Evolutionary conservation across 2,888 invertebrate genomes (phyloP).

Genomic region (Endomychus coccineus): DNA sequence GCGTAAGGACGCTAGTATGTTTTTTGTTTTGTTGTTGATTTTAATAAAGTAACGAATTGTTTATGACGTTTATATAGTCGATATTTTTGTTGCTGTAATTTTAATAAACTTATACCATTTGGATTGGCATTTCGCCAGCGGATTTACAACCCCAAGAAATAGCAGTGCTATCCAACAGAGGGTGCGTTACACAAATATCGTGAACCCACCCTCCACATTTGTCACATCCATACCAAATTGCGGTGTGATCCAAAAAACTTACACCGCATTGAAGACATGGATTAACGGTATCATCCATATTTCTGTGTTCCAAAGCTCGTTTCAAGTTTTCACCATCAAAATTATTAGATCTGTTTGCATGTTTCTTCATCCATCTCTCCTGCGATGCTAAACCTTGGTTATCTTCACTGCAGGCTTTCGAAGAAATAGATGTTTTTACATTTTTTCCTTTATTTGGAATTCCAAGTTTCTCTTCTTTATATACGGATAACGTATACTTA

Average conservation of each 20-base stretch:
- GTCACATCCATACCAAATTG: slow-evolving; percentile 6
- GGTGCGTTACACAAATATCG: neutral
- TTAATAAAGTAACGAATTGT: too few species aligned
- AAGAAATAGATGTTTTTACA: neutral
- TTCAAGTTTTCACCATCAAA: neutral
- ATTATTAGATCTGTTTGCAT: neutral
- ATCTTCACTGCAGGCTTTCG: neutral
- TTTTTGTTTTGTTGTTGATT: too few species aligned
- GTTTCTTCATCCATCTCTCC: neutral
- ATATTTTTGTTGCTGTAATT: too few species aligned
- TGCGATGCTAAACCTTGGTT: slow-evolving; percentile 1
- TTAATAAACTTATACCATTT: too few species aligned
- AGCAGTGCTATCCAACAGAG: too few species aligned
- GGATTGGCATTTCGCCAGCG: too few species aligned
- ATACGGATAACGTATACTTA: neutral
- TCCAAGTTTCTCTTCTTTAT: neutral
- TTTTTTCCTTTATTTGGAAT: neutral
- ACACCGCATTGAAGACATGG: slow-evolving; percentile 1
- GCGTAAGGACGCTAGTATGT: too few species aligned
- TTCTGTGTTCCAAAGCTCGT: neutral
- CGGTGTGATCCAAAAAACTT: neutral
- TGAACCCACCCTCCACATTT: slow-evolving; percentile 4
- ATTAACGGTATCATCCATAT: neutral
- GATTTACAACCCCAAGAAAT: too few species aligned
- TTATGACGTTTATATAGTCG: too few species aligned